Conservation (phyloP, 2,113 vertebrate genomes). For the Xiphorhynchus elegans region DNA sequence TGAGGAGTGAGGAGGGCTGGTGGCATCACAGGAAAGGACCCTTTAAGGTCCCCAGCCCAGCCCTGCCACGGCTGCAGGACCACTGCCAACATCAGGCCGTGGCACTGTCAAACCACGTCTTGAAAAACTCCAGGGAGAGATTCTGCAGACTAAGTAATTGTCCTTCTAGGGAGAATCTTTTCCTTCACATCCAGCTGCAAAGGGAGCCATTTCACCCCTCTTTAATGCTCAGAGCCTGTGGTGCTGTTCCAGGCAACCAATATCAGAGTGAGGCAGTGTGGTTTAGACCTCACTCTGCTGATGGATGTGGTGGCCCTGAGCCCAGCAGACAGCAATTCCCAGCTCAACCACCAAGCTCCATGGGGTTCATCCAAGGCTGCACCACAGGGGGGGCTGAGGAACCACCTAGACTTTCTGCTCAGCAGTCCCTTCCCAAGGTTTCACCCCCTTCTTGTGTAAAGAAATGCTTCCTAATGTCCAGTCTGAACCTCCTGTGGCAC, state of each 20-base stretch:
- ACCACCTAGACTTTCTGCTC: background rate
- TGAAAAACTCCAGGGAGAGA: slow-evolving; percentile 22
- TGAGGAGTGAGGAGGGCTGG: background rate
- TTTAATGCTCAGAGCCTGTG: background rate
- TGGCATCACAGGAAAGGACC: background rate
- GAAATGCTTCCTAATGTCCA: background rate
- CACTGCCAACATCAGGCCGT: background rate
- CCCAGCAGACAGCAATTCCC: background rate
- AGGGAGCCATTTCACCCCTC: background rate
- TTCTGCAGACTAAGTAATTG: background rate
- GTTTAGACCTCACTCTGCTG: background rate
- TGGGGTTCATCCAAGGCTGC: background rate
- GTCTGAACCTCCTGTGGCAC: background rate
- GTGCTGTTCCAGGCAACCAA: background rate
- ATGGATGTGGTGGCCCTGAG: fast-evolving
- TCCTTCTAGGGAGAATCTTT: background rate
- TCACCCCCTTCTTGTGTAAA: background rate
- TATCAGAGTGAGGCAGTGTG: background rate
- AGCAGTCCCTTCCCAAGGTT: background rate
- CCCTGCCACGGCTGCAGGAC: background rate
- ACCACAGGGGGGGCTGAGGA: background rate
- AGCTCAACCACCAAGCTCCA: background rate
- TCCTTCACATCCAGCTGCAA: background rate
- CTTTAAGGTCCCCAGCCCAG: background rate
- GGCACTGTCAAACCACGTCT: background rate